Evolutionary conservation across 2,888 invertebrate species (phyloP).

Genomic region (Tipula vernalis): DNA sequence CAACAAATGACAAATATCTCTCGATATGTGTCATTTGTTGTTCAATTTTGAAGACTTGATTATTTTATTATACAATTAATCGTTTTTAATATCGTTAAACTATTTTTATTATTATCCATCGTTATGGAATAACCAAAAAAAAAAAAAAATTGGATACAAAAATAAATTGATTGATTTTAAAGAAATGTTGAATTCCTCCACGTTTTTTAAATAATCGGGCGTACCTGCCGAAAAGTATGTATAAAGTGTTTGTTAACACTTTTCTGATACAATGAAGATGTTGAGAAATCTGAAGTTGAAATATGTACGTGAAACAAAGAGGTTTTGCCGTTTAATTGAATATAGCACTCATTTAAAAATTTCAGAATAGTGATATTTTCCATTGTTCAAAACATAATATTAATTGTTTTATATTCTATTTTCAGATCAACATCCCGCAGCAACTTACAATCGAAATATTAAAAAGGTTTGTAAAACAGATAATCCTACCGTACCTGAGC

Average conservation of each 20-base stretch:
- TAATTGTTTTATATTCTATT: background rate
- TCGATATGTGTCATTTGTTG: background rate
- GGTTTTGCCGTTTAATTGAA: no score
- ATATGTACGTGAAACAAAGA: no score
- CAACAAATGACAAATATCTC: no score
- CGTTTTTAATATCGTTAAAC: background rate
- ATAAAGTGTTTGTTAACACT: background rate
- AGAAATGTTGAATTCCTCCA: background rate
- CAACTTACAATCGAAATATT: background rate
- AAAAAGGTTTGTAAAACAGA: background rate
- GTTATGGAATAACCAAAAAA: background rate
- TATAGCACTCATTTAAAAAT: no score
- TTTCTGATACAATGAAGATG: no score
- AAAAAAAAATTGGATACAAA: background rate
- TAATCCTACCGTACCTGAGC: background rate
- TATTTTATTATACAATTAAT: background rate
- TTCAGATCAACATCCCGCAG: background rate
- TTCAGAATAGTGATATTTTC: no score
- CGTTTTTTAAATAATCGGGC: background rate
- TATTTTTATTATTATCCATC: background rate
- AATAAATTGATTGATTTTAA: background rate
- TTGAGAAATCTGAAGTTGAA: no score
- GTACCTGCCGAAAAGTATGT: background rate
- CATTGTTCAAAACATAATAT: no score
- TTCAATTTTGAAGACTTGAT: background rate